phyloP scores from a whole-genome alignment of 1,140 invertebrate species.

The Drosophila subpulchrella region DNA sequence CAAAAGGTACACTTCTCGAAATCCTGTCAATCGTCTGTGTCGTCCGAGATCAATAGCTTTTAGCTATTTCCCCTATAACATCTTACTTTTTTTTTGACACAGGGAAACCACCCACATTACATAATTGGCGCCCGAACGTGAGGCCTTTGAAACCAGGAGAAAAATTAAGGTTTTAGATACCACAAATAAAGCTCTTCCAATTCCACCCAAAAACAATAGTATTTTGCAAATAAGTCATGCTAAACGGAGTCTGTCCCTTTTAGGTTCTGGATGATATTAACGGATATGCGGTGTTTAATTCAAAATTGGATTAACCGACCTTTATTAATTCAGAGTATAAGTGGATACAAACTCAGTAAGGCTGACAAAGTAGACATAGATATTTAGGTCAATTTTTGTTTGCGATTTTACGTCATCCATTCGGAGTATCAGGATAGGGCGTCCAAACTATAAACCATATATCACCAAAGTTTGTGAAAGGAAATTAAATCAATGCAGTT shows the following conservation, averaged over 20 bases:
- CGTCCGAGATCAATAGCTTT: too few species aligned
- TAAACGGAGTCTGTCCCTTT: conserved; percentile 1
- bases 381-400: conserved; percentile 1
- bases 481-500: too few species aligned
- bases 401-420: conserved; percentile 4
- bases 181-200: conserved; percentile 6
- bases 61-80: background rate
- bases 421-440: background rate
- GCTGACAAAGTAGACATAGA: conserved; percentile 1
- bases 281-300: conserved; percentile 1
- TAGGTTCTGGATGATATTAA: background rate
- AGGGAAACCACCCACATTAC: conserved; percentile 3
- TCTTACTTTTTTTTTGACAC: background rate
- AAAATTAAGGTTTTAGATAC: conserved; percentile 3
- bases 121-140: conserved; percentile 12
- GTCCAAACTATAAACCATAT: conserved; percentile 8
- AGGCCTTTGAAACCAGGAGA: background rate
- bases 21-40: too few species aligned
- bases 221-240: background rate
- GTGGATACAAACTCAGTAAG: background rate
- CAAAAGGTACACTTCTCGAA: too few species aligned
- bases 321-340: conserved; percentile 1
- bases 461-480: conserved; percentile 1
- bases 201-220: conserved; percentile 4
- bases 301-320: background rate